phyloP scores from a whole-genome alignment of 2,797 vertebrate genomes.

The Nannoperca australis region DNA sequence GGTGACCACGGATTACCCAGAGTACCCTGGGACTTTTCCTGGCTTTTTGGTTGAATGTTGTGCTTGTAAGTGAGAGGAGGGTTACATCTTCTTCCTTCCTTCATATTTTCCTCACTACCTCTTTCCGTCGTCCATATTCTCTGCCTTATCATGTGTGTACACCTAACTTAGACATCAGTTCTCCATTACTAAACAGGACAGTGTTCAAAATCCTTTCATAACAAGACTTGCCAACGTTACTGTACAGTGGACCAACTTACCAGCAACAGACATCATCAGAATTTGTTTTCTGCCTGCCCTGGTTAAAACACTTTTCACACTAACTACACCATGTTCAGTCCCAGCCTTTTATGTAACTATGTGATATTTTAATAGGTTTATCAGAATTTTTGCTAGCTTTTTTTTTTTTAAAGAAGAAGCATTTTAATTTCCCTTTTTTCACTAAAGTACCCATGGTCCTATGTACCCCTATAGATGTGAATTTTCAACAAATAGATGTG shows the following conservation, averaged over 20 bases:
- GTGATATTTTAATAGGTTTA: not conserved
- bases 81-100: not conserved
- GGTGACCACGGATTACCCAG: slow-evolving; percentile 67
- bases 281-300: slow-evolving; percentile 1
- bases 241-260: not conserved
- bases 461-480: not conserved
- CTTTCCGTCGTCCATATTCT: not conserved
- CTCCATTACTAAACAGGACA: not conserved
- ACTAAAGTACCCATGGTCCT: not conserved
- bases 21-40: slow-evolving; percentile 56
- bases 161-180: not conserved
- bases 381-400: too few relatives aligned
- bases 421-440: not conserved
- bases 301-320: not conserved
- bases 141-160: not conserved
- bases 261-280: not conserved
- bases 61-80: slow-evolving; percentile 19
- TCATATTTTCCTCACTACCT: not conserved
- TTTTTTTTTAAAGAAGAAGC: not conserved
- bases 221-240: not conserved
- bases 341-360: not conserved
- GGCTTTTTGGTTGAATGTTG: slow-evolving; percentile 57
- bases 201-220: not conserved
- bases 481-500: not conserved
- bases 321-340: not conserved